Base-by-base conservation (phyloP, 1,140 invertebrate genomes). In the Drosophila saltans region DNA sequence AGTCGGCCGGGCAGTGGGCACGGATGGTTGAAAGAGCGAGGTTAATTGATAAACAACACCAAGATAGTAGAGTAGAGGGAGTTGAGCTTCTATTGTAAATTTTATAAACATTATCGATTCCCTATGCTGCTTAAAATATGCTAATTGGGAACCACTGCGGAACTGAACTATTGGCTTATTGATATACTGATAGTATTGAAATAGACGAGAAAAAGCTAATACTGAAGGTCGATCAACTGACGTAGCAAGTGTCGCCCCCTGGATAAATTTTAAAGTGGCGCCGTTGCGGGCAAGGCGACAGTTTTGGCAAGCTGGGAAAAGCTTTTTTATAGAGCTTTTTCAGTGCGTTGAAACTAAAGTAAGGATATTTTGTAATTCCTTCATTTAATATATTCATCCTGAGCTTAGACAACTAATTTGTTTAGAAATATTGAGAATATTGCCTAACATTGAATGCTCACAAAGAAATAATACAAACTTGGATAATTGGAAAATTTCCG, bases 31-130 rank as follows among this genome's bases (percentile, higher is more conserved):
- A 36, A 48, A 24, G 16, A 24, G 45, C 16, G 16, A 24, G 45
- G 45, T 24, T 48, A 48, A 48, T 48, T 48, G 45, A 48, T 48
- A 48, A 48, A 45, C 11, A 45, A 45, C 16, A n/a, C 16, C n/a
- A 45, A 45, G 43, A 45, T 45, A 45, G 16, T 5, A n/a, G 16
- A 16, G 16, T 16, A 16, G 16, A 16, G 16, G 16, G 16, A 45
- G 43, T 16, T 16, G 43, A 5, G 45, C 16, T 48, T 48, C 45
- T 48, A 21, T 48, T 48, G 45, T 24, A 48, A 48, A 48, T 48
- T 48, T 48, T 6, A 24, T 48, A 48, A 48, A 24, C 24, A 48
- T 48, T 48, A 48, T 48, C 45, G 45, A 24, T 48, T 48, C 3
- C 33, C 33, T 6, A 36, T 36, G 3, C 33, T 16, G 16, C 16